Conservation (phyloP, 2,113 vertebrate genomes). For the Hystrix cristata region DNA sequence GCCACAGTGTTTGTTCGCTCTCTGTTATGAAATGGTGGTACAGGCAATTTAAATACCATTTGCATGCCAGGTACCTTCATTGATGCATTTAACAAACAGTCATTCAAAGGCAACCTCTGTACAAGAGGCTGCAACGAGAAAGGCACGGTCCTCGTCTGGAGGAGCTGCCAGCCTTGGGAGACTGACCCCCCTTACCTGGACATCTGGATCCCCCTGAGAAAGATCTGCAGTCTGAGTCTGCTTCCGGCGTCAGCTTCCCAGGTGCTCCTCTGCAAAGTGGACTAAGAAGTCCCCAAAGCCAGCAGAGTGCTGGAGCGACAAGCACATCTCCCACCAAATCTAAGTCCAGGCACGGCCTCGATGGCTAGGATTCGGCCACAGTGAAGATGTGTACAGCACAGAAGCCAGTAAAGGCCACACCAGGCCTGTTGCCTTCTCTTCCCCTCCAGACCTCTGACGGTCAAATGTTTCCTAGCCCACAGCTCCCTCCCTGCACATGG, state of each 20-base stretch:
- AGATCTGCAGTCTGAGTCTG: too few species aligned
- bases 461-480: rapidly evolving
- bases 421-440: rapidly evolving
- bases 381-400: rapidly evolving
- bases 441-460: rapidly evolving
- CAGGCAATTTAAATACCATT: rapidly evolving
- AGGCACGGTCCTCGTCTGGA: rapidly evolving
- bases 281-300: rapidly evolving
- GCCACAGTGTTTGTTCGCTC: not conserved
- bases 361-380: rapidly evolving
- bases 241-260: not conserved
- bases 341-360: rapidly evolving
- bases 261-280: too few species aligned
- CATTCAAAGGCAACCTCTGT: not conserved
- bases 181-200: rapidly evolving
- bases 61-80: not conserved
- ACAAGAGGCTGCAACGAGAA: rapidly evolving
- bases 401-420: not conserved
- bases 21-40: rapidly evolving
- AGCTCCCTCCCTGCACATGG: rapidly evolving
- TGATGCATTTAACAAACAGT: not conserved
- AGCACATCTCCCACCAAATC: rapidly evolving
- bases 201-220: too few species aligned
- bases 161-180: rapidly evolving
- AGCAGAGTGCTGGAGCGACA: rapidly evolving